phyloP scores from a whole-genome alignment of 1,140 invertebrate species.

The Musca domestica region DNA sequence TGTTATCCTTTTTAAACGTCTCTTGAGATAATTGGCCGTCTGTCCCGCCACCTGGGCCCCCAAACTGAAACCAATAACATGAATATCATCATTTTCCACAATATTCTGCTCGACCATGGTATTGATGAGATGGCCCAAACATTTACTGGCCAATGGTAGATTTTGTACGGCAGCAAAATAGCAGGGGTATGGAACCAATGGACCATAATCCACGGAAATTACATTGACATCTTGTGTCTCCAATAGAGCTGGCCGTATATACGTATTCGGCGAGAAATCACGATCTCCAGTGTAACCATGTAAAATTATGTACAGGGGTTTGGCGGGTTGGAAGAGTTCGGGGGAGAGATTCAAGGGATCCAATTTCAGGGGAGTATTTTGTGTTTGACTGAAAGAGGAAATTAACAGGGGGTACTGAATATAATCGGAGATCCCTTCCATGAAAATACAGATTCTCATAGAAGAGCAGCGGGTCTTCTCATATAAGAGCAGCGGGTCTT shows the following conservation, averaged over 20 bases:
- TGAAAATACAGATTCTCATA: no score
- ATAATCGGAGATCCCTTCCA: no score
- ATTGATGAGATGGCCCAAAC: slow-evolving; percentile 63
- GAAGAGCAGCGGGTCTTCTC: no score
- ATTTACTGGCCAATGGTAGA: slow-evolving; percentile 59
- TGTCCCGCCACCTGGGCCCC: slow-evolving; percentile 85
- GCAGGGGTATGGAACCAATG: slow-evolving; percentile 58
- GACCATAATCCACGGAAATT: slow-evolving; percentile 62
- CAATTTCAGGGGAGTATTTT: slow-evolving; percentile 54
- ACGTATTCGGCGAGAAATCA: slow-evolving; percentile 60
- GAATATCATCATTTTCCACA: slow-evolving; percentile 63
- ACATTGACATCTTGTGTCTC: slow-evolving; percentile 60
- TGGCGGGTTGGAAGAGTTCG: slow-evolving; percentile 55
- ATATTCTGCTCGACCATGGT: slow-evolving; percentile 59
- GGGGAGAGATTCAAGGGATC: slow-evolving; percentile 50
- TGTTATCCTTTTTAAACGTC: slow-evolving; percentile 57
- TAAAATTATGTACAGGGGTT: slow-evolving; percentile 62
- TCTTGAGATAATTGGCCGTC: slow-evolving; percentile 64
- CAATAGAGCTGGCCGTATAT: slow-evolving; percentile 59
- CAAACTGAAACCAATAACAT: slow-evolving; percentile 88
- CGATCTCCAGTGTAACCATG: slow-evolving; percentile 65
- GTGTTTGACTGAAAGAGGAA: slow-evolving; percentile 45
- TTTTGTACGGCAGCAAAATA: slow-evolving; percentile 61
- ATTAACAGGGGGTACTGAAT: no score
- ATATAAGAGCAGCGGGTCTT: no score